These are phyloP conservation scores for Sitta carolinensis DNA, from an alignment of 2,797 vertebrate genomes.

Conservation along the genomic window DNA sequence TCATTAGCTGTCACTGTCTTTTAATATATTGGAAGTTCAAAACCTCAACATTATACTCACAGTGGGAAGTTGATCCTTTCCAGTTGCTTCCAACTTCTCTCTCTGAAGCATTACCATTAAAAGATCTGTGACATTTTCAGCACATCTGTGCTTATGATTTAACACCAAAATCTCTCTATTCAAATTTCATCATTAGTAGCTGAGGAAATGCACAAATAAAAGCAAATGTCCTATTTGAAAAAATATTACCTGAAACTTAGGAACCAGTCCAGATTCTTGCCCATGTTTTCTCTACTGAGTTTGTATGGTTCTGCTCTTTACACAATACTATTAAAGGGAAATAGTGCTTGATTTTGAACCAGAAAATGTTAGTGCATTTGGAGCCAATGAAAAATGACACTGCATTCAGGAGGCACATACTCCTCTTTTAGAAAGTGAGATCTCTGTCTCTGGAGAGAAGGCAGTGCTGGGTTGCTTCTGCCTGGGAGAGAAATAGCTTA, in stretches of 20 bases:
- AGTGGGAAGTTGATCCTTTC: neutral
- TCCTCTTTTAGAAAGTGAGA: neutral
- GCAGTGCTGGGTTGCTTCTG: accelerated
- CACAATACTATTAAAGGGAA: neutral
- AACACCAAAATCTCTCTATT: neutral
- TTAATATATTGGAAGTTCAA: neutral
- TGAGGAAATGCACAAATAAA: neutral
- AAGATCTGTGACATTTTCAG: neutral
- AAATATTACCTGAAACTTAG: neutral
- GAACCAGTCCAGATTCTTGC: neutral
- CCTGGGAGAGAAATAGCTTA: neutral
- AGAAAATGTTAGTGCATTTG: neutral
- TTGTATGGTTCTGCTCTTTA: neutral
- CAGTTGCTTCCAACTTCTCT: neutral
- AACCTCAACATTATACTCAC: conserved; percentile 1
- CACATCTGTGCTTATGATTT: neutral
- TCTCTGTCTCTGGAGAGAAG: neutral
- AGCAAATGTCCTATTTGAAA: neutral
- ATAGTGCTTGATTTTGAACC: accelerated
- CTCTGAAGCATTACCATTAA: neutral
- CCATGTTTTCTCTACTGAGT: neutral
- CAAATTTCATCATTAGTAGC: neutral
- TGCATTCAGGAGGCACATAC: neutral
- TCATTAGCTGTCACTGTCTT: neutral
- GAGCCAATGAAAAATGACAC: neutral